Conservation (phyloP, 1,140 invertebrate genomes). For the Scaptomyza pallida region DNA sequence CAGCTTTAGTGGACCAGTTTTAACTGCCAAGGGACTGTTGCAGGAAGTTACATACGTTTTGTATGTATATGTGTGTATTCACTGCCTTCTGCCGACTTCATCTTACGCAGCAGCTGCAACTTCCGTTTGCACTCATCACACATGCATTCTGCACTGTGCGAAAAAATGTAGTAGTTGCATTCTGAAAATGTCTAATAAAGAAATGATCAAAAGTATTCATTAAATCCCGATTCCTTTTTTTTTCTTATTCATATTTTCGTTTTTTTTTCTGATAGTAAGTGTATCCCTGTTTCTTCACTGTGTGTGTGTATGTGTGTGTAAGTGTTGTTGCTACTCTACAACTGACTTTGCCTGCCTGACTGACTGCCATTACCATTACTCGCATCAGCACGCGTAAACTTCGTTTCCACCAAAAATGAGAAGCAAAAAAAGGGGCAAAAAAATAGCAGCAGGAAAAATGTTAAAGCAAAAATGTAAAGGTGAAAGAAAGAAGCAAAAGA, state of each 20-base stretch:
- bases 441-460: background rate
- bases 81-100: background rate
- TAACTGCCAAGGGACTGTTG: slow-evolving; percentile 17
- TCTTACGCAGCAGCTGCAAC: slow-evolving; percentile 37
- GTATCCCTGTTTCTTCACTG: background rate
- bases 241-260: too few species aligned
- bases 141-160: background rate
- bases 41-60: slow-evolving; percentile 19
- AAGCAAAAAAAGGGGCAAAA: background rate
- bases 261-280: background rate
- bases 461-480: slow-evolving; percentile 12
- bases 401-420: slow-evolving; percentile 66
- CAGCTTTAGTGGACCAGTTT: background rate
- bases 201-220: too few species aligned
- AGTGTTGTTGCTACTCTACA: slow-evolving; percentile 11
- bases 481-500: background rate
- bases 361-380: slow-evolving; percentile 69
- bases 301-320: slow-evolving; percentile 25
- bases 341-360: slow-evolving; percentile 52
- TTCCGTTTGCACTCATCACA: slow-evolving; percentile 53
- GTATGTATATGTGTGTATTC: too few species aligned
- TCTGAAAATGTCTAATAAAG: too few species aligned
- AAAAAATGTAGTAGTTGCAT: too few species aligned
- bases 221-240: too few species aligned
- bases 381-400: slow-evolving; percentile 80